Percentiles rank a stretch among this genome's conserved stretches.
These are phyloP conservation scores for Sparus aurata DNA, from an alignment of 2,797 vertebrate genomes.

Conservation along the genomic window DNA sequence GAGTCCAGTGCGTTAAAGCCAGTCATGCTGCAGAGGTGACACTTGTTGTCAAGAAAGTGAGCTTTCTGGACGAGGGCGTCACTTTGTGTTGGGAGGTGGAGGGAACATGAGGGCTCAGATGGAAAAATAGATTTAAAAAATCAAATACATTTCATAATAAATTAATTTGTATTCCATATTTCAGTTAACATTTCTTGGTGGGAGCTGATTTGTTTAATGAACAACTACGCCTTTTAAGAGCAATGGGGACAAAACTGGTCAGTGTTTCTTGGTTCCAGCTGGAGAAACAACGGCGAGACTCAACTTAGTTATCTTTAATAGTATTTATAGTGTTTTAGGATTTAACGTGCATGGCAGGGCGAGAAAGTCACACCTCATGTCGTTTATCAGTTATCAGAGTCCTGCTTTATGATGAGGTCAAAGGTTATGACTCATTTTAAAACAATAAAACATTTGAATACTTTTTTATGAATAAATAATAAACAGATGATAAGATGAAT, in stretches of 20 bases:
- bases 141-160: no score
- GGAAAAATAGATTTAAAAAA: no score
- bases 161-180: no score
- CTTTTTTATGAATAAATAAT: neutral
- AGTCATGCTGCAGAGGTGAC: neutral
- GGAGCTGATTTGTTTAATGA: no score
- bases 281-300: neutral
- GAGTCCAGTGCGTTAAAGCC: neutral
- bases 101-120: no score
- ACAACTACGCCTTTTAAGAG: no score
- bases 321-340: neutral
- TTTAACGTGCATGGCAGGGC: neutral
- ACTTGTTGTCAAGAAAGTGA: conserved; percentile 4
- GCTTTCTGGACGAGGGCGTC: no score
- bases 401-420: conserved; percentile 7
- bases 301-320: neutral
- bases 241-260: no score
- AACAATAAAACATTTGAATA: neutral
- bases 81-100: no score
- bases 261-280: neutral
- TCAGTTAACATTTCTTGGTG: no score
- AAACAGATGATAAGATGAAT: neutral
- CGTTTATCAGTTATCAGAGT: neutral
- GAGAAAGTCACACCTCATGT: neutral
- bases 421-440: conserved; percentile 4